Percentiles rank a stretch among this genome's conserved stretches.
Evolutionary conservation across 2,797 vertebrate genomes (phyloP).

Genomic region (Euthynnus affinis): DNA sequence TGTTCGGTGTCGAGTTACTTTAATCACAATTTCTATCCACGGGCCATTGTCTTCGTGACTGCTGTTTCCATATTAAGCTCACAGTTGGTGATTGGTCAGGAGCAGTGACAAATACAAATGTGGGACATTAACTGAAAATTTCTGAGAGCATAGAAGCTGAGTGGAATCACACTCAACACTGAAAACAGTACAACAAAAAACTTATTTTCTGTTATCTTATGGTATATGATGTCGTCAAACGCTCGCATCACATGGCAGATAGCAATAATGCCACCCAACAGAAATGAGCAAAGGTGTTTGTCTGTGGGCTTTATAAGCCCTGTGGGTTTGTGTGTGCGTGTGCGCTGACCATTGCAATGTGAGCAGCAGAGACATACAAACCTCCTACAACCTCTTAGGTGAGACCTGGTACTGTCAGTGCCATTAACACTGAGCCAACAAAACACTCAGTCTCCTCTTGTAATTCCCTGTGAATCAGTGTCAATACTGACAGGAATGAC

Average conservation of each 20-base stretch:
- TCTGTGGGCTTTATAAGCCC: not conserved
- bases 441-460: slow-evolving; percentile 21
- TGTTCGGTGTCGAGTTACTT: slow-evolving; percentile 42
- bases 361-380: slow-evolving; percentile 15
- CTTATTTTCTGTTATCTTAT: slow-evolving; percentile 10
- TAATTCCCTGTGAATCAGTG: slow-evolving; percentile 56
- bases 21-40: slow-evolving; percentile 49
- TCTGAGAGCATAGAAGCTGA: slow-evolving; percentile 3
- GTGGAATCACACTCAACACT: not conserved
- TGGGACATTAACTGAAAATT: slow-evolving; percentile 20
- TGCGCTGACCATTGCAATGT: not conserved
- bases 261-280: slow-evolving; percentile 14
- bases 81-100: slow-evolving; percentile 23
- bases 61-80: slow-evolving; percentile 34
- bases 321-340: slow-evolving; percentile 1
- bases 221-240: not conserved
- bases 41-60: slow-evolving; percentile 27
- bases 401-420: slow-evolving; percentile 14
- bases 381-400: slow-evolving; percentile 26
- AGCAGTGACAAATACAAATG: slow-evolving; percentile 41
- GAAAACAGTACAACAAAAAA: not conserved
- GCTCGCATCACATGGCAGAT: slow-evolving; percentile 8
- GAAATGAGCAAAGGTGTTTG: slow-evolving; percentile 25
- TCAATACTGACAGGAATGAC: slow-evolving; percentile 51
- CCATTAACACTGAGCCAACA: slow-evolving; percentile 40